Evolutionary conservation across 2,113 vertebrate genomes (phyloP).

Genomic region (Alligator sinensis): DNA sequence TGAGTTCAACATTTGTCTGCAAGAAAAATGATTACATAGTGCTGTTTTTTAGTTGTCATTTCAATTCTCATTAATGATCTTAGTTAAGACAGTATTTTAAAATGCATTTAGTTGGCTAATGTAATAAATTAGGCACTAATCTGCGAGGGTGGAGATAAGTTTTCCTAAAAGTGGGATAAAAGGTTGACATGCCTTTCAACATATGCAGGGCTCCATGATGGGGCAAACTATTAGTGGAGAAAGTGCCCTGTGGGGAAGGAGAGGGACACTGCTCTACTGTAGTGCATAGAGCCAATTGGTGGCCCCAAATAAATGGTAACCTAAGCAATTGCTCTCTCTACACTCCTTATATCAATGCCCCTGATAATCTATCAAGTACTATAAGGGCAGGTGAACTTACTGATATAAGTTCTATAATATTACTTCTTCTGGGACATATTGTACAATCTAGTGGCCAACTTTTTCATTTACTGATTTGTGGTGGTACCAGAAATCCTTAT

Average conservation of each 20-base stretch:
- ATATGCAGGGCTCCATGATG: background rate
- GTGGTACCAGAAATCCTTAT: background rate
- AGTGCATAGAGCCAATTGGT: no score
- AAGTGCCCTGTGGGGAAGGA: no score
- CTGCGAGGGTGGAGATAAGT: no score
- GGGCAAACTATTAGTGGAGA: background rate
- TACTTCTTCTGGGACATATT: background rate
- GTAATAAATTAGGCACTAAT: background rate
- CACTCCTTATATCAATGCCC: no score
- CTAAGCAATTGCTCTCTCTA: no score
- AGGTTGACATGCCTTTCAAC: no score
- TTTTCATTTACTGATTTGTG: background rate
- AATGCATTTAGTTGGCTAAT: background rate
- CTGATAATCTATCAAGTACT: no score
- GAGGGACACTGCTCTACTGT: no score
- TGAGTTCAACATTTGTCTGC: background rate
- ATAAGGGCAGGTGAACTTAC: background rate
- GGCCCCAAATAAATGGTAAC: no score
- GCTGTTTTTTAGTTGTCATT: background rate
- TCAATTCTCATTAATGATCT: background rate
- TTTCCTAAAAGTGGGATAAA: no score
- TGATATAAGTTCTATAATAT: background rate
- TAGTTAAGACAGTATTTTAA: conserved; percentile 1
- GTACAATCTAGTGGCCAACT: background rate
- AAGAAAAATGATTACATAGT: conserved; percentile 4